Base-by-base conservation (phyloP, 2,113 vertebrate genomes). In the Varanus komodoensis region DNA sequence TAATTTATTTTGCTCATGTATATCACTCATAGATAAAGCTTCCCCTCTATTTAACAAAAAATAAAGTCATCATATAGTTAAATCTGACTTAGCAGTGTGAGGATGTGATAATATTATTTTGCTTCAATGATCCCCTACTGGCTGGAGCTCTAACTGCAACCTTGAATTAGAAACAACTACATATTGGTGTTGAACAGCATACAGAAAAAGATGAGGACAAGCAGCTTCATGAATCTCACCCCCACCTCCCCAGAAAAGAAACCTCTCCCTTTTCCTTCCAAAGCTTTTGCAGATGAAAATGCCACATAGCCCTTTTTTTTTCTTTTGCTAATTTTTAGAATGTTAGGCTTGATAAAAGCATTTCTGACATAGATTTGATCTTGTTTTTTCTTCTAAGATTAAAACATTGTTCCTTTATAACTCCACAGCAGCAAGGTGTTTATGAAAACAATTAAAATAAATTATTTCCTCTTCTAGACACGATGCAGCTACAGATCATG, bases 371-470 rank as follows among this genome's bases (percentile, higher is more conserved):
- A 57, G 64, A 77, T 2, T 25, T 87, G 15, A 17, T 8, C 38
- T 79, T 3, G 4, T 61, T 87, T 21, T 64, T 68, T 91, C 94
- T 61, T 34, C 93, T 61, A 81, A 4, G 50, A 79, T 85, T 44
- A 38, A 21, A 93, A 75, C 88, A 34, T 27, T 89, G 48, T 83
- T 64, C 4, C 82, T 93, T 89, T 29, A 6, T 87, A 4, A 12
- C 52, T 25, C 95, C 29, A 92, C 8, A 82, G n/a, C 17, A 80
- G 50, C 75, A 91, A 91, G 32, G 84, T 48, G 52, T 92, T 82
- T 89, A 57, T 71, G 54, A 79, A 92, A 38, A 96, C 93, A 67
- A 23, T 71, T 83, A 14, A 84, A 94, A 93, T 86, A 94, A 96
- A 87, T 75, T 90, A 15, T 68, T 93, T 91, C 50, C n/a, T 93